A percentile compares a stretch with the other conserved stretches of the same genome.
Conservation (phyloP, 2,888 invertebrate genomes). For the Drosophila mayaguana region DNA sequence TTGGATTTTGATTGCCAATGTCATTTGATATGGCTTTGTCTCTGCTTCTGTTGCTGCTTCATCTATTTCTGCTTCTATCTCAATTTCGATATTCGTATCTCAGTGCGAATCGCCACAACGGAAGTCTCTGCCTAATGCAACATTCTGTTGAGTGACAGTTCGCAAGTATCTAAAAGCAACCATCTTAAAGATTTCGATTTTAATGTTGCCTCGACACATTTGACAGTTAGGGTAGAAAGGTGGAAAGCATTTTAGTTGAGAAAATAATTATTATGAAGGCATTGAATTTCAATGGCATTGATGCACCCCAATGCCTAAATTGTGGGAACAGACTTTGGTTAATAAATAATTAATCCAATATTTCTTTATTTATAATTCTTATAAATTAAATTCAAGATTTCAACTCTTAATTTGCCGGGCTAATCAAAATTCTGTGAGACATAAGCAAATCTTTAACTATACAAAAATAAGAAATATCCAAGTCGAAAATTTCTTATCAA, state of each 20-base stretch:
- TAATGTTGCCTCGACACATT: not conserved
- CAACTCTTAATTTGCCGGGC: too few relatives aligned
- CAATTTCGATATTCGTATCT: conserved; percentile 14
- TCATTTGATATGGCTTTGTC: conserved; percentile 46
- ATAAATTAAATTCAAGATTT: too few relatives aligned
- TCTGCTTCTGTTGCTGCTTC: not conserved
- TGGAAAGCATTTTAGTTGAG: not conserved
- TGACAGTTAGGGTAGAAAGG: conserved; percentile 11
- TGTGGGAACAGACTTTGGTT: not conserved
- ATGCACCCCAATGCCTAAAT: not conserved
- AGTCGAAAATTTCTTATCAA: too few relatives aligned
- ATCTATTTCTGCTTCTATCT: not conserved
- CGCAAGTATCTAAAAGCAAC: conserved; percentile 23
- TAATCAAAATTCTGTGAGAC: too few relatives aligned
- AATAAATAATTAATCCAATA: not conserved
- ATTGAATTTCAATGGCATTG: not conserved
- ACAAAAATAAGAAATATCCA: too few relatives aligned
- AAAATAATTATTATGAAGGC: not conserved
- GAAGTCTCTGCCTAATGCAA: conserved; percentile 30
- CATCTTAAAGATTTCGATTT: conserved; percentile 4
- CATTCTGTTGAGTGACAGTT: conserved; percentile 25
- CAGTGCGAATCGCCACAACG: conserved; percentile 12
- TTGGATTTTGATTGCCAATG: conserved; percentile 40
- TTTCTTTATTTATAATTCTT: too few relatives aligned
- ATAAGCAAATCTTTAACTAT: too few relatives aligned